A percentile compares a stretch with the other conserved stretches of the same genome.
Conservation (phyloP, 2,797 vertebrate genomes). For the Phalanger gymnotis region DNA sequence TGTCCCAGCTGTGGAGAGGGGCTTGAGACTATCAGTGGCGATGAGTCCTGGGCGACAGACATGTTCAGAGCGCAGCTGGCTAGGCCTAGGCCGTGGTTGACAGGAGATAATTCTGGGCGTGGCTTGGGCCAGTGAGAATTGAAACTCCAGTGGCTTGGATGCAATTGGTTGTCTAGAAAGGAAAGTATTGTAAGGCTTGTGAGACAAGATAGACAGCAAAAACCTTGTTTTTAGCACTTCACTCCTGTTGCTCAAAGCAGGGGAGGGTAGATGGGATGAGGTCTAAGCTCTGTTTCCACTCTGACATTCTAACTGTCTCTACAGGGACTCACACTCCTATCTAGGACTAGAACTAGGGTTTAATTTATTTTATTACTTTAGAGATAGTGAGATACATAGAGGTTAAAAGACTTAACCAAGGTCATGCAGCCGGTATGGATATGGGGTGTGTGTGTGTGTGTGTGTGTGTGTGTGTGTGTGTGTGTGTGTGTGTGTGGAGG, state of each 20-base stretch:
- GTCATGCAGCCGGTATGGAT: slow-evolving; percentile 17
- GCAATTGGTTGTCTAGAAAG: slow-evolving; percentile 82
- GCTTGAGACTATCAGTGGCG: slow-evolving; percentile 67
- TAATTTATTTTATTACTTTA: background rate
- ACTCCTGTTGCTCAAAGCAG: background rate
- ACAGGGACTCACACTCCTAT: background rate
- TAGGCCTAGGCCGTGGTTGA: slow-evolving; percentile 56
- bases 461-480: too few relatives aligned
- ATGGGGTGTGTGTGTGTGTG: background rate
- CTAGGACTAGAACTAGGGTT: background rate
- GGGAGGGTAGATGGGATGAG: background rate
- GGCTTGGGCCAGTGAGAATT: slow-evolving; percentile 82
- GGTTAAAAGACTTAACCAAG: background rate
- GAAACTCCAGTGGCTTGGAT: slow-evolving; percentile 82
- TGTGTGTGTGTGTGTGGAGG: background rate
- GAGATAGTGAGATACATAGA: background rate
- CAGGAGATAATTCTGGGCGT: slow-evolving; percentile 68
- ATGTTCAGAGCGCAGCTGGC: slow-evolving; percentile 64
- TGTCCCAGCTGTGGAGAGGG: slow-evolving; percentile 71
- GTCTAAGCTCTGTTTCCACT: background rate
- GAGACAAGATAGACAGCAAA: background rate
- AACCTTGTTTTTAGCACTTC: background rate
- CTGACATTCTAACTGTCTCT: background rate
- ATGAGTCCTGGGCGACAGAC: slow-evolving; percentile 74
- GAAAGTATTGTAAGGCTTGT: slow-evolving; percentile 55